Conservation (phyloP, 1,140 invertebrate species). For the Chelonus insularis region DNA sequence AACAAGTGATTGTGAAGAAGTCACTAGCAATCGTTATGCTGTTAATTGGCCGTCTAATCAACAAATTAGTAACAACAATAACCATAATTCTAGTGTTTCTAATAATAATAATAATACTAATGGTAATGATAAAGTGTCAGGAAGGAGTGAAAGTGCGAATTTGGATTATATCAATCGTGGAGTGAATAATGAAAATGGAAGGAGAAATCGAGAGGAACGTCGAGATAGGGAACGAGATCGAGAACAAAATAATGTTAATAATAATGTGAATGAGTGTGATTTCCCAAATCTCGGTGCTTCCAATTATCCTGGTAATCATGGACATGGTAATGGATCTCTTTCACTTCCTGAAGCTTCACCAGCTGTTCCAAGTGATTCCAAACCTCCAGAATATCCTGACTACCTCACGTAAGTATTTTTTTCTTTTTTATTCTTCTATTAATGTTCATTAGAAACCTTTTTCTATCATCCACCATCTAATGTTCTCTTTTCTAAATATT, state of each 20-base stretch:
- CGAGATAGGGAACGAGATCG: no score
- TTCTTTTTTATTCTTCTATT: constrained; percentile 11
- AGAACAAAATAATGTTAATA: no score
- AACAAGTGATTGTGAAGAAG: constrained; percentile 47
- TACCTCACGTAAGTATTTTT: constrained; percentile 61
- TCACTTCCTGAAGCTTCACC: constrained; percentile 15
- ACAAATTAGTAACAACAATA: constrained; percentile 38
- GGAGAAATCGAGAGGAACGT: no score
- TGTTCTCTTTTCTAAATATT: neutral
- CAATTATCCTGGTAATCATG: neutral
- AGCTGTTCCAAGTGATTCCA: constrained; percentile 26
- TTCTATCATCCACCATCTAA: neutral
- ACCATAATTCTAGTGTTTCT: constrained; percentile 11
- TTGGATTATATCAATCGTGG: no score
- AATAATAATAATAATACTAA: neutral
- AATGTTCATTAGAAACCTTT: neutral
- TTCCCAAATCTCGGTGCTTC: neutral
- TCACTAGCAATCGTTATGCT: no score
- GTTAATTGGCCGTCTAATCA: no score
- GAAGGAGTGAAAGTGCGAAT: neutral
- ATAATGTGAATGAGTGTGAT: no score
- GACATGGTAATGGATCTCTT: constrained; percentile 11
- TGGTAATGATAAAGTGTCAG: neutral
- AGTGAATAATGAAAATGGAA: neutral
- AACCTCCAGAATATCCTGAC: constrained; percentile 56